phyloP scores from a whole-genome alignment of 2,888 invertebrate genomes.

The Pheosia tremula region DNA sequence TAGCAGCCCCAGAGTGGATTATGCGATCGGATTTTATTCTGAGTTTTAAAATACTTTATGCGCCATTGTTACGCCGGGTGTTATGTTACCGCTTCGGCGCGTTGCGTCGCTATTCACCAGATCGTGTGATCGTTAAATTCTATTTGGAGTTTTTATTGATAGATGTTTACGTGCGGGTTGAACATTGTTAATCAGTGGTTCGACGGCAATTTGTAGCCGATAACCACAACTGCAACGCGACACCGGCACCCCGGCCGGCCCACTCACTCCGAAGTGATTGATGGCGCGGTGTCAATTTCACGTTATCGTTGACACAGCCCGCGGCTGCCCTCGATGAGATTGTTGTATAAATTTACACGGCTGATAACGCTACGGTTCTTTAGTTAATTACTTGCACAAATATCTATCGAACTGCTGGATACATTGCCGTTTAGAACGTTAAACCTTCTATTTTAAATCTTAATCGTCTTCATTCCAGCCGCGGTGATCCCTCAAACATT shows the following conservation, averaged over 20 bases:
- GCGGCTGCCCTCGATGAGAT: slow-evolving; percentile 50
- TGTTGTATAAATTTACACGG: slow-evolving; percentile 54
- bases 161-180: slow-evolving; percentile 41
- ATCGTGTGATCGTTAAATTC: slow-evolving; percentile 47
- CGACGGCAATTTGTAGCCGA: slow-evolving; percentile 76
- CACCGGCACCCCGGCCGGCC: slow-evolving; percentile 60
- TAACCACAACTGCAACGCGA: slow-evolving; percentile 77
- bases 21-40: slow-evolving; percentile 47
- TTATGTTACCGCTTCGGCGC: slow-evolving; percentile 43
- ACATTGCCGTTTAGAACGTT: slow-evolving; percentile 37
- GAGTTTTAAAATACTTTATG: slow-evolving; percentile 51
- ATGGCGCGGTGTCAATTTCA: slow-evolving; percentile 72
- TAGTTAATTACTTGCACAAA: slow-evolving; percentile 37
- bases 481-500: slow-evolving; percentile 29
- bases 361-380: slow-evolving; percentile 31
- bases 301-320: slow-evolving; percentile 66
- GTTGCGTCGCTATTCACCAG: slow-evolving; percentile 41
- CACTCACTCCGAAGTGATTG: slow-evolving; percentile 72
- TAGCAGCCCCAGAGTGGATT: slow-evolving; percentile 27
- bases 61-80: slow-evolving; percentile 45
- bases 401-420: slow-evolving; percentile 30
- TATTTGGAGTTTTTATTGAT: slow-evolving; percentile 44
- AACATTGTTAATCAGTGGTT: slow-evolving; percentile 66
- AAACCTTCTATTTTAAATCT: slow-evolving; percentile 41
- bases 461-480: slow-evolving; percentile 36